Evolutionary conservation across 2,888 invertebrate species (phyloP), one percentile per base, ranked within the genome.

Genomic region (Candidula unifasciata): DNA sequence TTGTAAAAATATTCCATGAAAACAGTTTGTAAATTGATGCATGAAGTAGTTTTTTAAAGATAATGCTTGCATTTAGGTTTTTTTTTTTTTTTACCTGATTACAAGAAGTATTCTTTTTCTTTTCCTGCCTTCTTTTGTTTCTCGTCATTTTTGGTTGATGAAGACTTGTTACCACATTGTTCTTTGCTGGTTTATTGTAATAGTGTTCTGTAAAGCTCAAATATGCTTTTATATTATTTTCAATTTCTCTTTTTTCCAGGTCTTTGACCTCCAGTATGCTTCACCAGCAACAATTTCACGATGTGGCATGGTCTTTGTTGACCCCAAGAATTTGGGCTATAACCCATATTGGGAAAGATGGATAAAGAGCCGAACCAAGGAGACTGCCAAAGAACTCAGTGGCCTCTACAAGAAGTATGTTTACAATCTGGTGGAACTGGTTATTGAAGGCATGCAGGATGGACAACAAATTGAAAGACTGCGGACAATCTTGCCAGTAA

Each of bases 241-340:
- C 37, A n/a, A n/a, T 5, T 35, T 18, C 10, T 76, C 21, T 71
- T 21, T 71, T 2, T 64, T 52, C 6, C 85, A 95, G 95, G 96
- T 97, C 30, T 97, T 97, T 0, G 96, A 97, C 93, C 94, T 98
- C 87, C 96, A 96, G 93, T 97, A 96, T 90, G 97, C 97, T 0
- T 97, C 97, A 0, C 98, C 98, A 0, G 97, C 97, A 0, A 97
- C 97, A 0, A 97, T 98, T 3, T 97, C 97, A 0, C 95, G 97
- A 81, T 97, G 97, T 1, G 97, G 97, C n/a, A 97, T 98, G 97
- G 97, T 98, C 18, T 98, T 96, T 91, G 97, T 98, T 0, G 97
- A 97, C 91, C 97, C 97, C 0, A 97, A 97, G 94, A 97, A 97
- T 94, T 94, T 98, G 86, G 97, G 97, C 0, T 97, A 96, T 91